A percentile compares a stretch with the other conserved stretches of the same genome.
Evolutionary conservation across 2,113 vertebrate species (phyloP).

Genomic region (Donacobius atricapilla): DNA sequence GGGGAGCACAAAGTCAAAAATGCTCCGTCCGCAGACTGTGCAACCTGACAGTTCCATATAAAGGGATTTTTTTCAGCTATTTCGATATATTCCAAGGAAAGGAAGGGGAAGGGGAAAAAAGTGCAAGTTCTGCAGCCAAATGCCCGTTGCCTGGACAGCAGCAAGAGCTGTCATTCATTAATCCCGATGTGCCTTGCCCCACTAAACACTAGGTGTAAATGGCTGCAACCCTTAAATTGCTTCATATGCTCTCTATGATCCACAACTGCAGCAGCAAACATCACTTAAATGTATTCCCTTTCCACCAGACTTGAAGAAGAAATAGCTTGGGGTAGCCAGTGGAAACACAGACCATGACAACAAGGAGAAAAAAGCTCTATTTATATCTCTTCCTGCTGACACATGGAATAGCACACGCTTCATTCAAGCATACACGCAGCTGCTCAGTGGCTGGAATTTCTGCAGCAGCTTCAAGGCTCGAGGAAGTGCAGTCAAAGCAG

Average conservation of each 20-base stretch:
- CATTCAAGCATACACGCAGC: background rate
- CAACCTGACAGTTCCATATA: background rate
- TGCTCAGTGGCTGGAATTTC: slow-evolving; percentile 25
- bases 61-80: background rate
- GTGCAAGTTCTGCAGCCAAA: background rate
- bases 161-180: background rate
- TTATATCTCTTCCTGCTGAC: slow-evolving; percentile 43
- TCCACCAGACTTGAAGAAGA: background rate
- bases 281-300: background rate
- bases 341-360: background rate
- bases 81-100: background rate
- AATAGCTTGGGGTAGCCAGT: background rate
- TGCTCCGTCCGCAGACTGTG: background rate
- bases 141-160: background rate
- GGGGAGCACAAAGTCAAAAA: background rate
- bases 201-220: background rate
- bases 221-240: background rate
- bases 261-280: background rate
- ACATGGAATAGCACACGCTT: background rate
- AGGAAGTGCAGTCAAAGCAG: background rate
- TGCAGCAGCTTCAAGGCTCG: background rate
- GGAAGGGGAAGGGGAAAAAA: fast-evolving
- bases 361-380: slow-evolving; percentile 15
- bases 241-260: background rate
- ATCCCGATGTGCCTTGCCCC: background rate